Base-by-base conservation (phyloP, 2,113 vertebrate species). In the Lutjanus erythropterus region DNA sequence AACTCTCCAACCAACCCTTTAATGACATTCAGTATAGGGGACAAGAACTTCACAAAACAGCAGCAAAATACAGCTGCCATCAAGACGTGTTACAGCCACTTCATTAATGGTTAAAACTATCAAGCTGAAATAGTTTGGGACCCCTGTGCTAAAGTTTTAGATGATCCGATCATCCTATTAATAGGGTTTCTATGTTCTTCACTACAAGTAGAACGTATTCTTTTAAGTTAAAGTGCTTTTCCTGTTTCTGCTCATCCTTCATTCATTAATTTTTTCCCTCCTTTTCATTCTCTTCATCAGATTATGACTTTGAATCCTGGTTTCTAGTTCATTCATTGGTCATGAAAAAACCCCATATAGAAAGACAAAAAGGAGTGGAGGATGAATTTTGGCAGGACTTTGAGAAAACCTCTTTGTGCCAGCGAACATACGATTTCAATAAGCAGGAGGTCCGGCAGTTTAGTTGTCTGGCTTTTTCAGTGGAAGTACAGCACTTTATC, bases 341-440 rank as follows among this genome's bases (percentile, higher is more conserved):
- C 5, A 6, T 12, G 33, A 56, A 46, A 19, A 49, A 27, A 35
- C 21, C 21, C 23, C 35, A 9, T 81, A 33, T 27, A 53, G 29
- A 27, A 66, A 76, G 29, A 61, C 37, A 73, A 25, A 69, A 62
- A 71, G 41, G 2, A 52, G n/a, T 60, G 27, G 81, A 52, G 27
- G 53, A 71, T 69, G 21, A 6, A 47, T 53, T 71, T 39, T 68
- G 72, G 53, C 52, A 62, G 46, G 42, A 42, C 3, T 16, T 23
- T 25, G 19, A 71, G 10, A 56, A 37, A 53, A n/a, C 7, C n/a
- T 2, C 29, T n/a, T 9, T 56, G 58, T 76, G 76, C 56, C 56
- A 53, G 31, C 15, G 53, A 72, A 37, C 85, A 80, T 73, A 46
- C 77, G 81, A 84, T 56, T 76, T 55, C 69, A 59, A 87, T 91